phyloP scores from a whole-genome alignment of 2,797 vertebrate species.

The Arnoldichthys spilopterus region DNA sequence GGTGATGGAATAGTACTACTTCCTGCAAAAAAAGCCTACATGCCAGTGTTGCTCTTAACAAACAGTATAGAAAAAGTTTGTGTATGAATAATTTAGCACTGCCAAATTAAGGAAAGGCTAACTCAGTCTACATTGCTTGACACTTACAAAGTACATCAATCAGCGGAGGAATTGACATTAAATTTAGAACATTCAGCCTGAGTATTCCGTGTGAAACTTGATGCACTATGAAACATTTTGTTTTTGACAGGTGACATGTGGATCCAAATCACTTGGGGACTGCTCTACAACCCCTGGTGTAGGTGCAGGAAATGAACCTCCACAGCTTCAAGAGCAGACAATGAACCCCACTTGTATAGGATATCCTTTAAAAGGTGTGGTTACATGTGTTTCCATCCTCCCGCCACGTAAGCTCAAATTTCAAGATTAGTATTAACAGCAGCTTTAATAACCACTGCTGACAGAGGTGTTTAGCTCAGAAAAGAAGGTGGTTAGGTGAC shows the following conservation, averaged over 20 bases:
- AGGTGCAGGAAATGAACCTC: conserved; percentile 18
- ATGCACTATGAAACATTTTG: conserved; percentile 18
- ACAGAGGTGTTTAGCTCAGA: neutral
- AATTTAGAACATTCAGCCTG: neutral
- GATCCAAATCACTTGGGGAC: conserved; percentile 74
- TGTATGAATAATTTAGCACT: conserved; percentile 63
- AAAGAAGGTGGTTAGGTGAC: neutral
- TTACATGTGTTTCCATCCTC: neutral
- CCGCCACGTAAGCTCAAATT: too few species aligned
- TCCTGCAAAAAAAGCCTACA: conserved; percentile 3
- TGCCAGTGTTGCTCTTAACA: conserved; percentile 45
- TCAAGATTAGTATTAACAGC: neutral
- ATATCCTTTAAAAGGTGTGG: conserved; percentile 20
- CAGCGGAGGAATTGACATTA: neutral
- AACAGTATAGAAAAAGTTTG: conserved; percentile 11
- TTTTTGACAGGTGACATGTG: conserved; percentile 78
- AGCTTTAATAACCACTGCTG: neutral
- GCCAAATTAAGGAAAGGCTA: conserved; percentile 24
- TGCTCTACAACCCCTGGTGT: conserved; percentile 61
- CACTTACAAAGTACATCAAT: neutral
- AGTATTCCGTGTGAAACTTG: neutral
- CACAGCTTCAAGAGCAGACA: neutral
- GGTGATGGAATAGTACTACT: neutral
- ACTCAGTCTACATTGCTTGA: neutral
- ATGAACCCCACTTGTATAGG: neutral